Base-by-base conservation (phyloP, 64 coral and sea anemone species). In the Acropora tenuis region DNA sequence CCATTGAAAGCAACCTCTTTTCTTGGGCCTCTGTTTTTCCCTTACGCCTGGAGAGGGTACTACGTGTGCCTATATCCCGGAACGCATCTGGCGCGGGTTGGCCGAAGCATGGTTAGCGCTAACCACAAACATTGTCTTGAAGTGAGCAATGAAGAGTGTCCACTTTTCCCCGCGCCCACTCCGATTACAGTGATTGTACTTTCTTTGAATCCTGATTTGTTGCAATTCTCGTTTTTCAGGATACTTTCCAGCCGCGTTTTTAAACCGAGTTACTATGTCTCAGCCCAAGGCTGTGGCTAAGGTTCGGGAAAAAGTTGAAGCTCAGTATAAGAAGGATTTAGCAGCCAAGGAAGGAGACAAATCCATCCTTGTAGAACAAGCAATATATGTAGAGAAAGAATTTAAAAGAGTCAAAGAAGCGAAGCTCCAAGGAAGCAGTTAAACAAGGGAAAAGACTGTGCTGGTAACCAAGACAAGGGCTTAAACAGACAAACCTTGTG, bases 221-320 rank as follows among this genome's bases (percentile, higher is more conserved):
- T n/a, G 3, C 5, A 2, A 16, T 49, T 0, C 46, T 73, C 40
- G 30, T 30, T 30, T 30, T 73, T 71, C 75, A 97, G 95, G 95
- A 80, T 94, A 91, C 75, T 71, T 97, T 10, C 95, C 95, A 8
- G 90, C 78, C 43, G 48, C 88, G 18, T 69, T 97, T 60, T 92
- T 94, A 15, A 97, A 97, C 67, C 80, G 92, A 72, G 82, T 97
- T 43, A 80, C 92, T 2, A 83, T 90, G 75, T 97, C 95, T 48
- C 95, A 97, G 43, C 95, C 95, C 12, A 88, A 97, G 84, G 92
- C 77, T 47, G 13, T 97, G 17, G 92, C 95, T 15, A 42, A 82
- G 6, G 79, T 97, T 43, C 92, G 95, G 40, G 86, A 84, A 5
- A 93, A 94, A 49, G 78, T 97, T 18, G 92, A 97, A 60, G 82